Percentiles rank a stretch among this genome's conserved stretches.
phyloP scores from a whole-genome alignment of 2,113 vertebrate species.

The Vicugna pacos region DNA sequence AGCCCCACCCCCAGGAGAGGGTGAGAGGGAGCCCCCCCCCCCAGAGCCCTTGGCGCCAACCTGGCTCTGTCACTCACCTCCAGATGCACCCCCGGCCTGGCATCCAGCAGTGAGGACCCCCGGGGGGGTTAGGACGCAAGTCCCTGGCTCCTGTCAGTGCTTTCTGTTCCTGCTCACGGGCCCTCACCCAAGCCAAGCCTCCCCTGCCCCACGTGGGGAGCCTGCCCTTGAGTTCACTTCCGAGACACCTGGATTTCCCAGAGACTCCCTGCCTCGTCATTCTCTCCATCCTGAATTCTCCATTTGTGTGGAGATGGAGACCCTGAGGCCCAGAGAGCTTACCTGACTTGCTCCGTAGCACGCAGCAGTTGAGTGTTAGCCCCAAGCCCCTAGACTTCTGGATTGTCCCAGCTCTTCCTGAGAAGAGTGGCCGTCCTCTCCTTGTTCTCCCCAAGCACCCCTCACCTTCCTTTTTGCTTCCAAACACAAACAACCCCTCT shows the following conservation, averaged over 20 bases:
- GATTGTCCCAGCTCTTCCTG: neutral
- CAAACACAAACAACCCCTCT: neutral
- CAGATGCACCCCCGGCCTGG: fast-evolving
- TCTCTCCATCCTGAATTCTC: neutral
- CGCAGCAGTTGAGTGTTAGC: neutral
- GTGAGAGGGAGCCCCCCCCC: neutral
- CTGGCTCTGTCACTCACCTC: neutral
- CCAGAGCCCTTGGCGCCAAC: neutral
- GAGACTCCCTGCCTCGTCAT: neutral
- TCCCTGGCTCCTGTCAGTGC: neutral
- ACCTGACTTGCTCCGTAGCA: neutral
- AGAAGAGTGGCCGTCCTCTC: neutral
- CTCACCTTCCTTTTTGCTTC: neutral
- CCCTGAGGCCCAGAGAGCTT: neutral
- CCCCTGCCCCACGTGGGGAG: fast-evolving
- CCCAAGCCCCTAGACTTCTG: neutral
- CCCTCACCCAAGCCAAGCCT: neutral
- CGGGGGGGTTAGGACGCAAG: neutral
- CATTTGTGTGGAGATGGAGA: neutral
- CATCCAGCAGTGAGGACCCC: neutral
- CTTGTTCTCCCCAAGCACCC: neutral
- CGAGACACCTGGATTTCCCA: neutral
- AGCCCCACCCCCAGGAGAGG: neutral
- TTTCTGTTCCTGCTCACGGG: neutral
- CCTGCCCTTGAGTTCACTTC: neutral